Evolutionary conservation across 1,140 invertebrate genomes (phyloP).

Genomic region (Pseudoatta argentina): DNA sequence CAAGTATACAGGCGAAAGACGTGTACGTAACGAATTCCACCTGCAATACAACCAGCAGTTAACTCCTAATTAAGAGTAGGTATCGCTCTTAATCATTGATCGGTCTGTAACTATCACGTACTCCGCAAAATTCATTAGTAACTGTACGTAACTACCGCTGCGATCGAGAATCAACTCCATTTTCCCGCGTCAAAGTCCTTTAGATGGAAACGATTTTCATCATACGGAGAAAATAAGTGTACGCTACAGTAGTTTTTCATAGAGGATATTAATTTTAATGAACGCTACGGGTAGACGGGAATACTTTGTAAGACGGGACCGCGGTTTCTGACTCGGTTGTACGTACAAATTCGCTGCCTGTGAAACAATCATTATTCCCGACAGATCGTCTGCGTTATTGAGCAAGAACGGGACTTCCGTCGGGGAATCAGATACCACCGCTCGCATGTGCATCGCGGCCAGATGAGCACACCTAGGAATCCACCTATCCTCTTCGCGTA

Average conservation of each 20-base stretch:
- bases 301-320: background rate
- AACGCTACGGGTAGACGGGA: background rate
- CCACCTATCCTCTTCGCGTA: constrained; percentile 34
- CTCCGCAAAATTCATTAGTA: background rate
- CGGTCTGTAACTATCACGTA: background rate
- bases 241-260: constrained; percentile 18
- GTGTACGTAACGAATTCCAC: constrained; percentile 7
- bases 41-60: constrained; percentile 25
- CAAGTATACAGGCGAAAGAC: constrained; percentile 8
- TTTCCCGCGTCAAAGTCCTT: constrained; percentile 28
- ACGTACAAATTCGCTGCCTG: constrained; percentile 33
- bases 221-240: constrained; percentile 27
- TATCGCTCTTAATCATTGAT: constrained; percentile 51
- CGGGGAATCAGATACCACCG: constrained; percentile 77
- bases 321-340: constrained; percentile 39
- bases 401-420: constrained; percentile 81
- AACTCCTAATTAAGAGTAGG: constrained; percentile 53
- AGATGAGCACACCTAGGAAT: constrained; percentile 65
- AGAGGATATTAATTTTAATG: constrained; percentile 39
- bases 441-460: constrained; percentile 65
- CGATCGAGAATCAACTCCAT: constrained; percentile 46
- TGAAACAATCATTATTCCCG: constrained; percentile 75
- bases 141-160: background rate
- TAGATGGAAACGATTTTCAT: constrained; percentile 40
- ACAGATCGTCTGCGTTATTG: constrained; percentile 79